Conservation (phyloP, 2,888 invertebrate species). For the Ditula angustiorana region DNA sequence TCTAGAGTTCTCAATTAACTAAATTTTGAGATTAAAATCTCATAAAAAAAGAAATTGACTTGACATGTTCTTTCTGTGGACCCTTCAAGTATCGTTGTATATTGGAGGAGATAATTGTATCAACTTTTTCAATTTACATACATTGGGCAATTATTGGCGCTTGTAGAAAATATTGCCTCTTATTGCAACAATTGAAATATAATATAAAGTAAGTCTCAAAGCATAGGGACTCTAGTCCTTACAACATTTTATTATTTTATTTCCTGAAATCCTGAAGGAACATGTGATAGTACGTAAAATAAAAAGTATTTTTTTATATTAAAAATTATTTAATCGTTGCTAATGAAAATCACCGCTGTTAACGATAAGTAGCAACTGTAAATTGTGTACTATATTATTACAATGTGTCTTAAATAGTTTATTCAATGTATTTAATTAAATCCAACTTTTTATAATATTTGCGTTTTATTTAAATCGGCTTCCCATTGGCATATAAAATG, state of each 20-base stretch:
- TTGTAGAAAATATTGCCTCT: background rate
- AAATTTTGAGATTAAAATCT: too few species aligned
- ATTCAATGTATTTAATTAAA: constrained; percentile 23
- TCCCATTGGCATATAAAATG: constrained; percentile 1
- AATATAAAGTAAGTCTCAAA: background rate
- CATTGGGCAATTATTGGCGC: background rate
- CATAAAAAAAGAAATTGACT: too few species aligned
- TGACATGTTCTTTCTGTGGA: too few species aligned
- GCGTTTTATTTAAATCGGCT: constrained; percentile 19
- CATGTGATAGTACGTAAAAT: constrained; percentile 19
- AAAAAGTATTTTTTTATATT: constrained; percentile 30
- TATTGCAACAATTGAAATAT: background rate
- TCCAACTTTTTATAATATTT: constrained; percentile 21
- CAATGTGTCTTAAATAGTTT: constrained; percentile 21
- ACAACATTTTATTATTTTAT: background rate
- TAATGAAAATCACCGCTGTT: constrained; percentile 35
- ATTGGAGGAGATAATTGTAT: background rate
- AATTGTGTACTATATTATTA: constrained; percentile 35
- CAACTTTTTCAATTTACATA: background rate
- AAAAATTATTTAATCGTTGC: constrained; percentile 39
- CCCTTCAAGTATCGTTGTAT: too few species aligned
- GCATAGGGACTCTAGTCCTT: background rate
- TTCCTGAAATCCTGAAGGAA: background rate
- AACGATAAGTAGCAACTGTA: constrained; percentile 32
- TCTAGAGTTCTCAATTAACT: too few species aligned